phyloP scores from a whole-genome alignment of 2,797 vertebrate species.

The Eulemur mongoz region DNA sequence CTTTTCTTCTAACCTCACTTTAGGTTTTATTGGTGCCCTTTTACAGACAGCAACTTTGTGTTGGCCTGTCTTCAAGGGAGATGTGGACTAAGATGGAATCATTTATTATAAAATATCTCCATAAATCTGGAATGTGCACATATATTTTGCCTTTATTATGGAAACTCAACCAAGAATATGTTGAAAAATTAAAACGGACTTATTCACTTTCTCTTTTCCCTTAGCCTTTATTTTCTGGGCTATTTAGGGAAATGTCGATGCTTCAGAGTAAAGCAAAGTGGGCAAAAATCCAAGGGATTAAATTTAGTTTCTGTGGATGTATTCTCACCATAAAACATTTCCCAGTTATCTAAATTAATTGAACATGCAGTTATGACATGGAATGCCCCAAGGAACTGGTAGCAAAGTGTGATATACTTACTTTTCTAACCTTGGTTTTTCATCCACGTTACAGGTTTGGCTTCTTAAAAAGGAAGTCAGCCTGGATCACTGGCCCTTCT shows the following conservation, averaged over 20 bases:
- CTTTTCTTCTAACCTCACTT: constrained; percentile 19
- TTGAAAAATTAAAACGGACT: constrained; percentile 66
- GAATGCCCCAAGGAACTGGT: constrained; percentile 29
- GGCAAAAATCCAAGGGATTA: constrained; percentile 66
- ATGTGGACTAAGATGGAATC: not conserved
- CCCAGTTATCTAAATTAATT: constrained; percentile 67
- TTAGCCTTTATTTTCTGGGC: constrained; percentile 52
- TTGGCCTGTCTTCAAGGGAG: constrained; percentile 9
- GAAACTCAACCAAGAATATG: constrained; percentile 60
- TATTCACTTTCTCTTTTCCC: constrained; percentile 61
- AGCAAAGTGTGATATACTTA: constrained; percentile 40
- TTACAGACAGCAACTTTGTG: constrained; percentile 43
- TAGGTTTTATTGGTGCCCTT: constrained; percentile 28
- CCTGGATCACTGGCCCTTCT: constrained; percentile 12
- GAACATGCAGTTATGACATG: constrained; percentile 47
- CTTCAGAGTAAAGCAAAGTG: constrained; percentile 65
- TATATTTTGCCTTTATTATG: constrained; percentile 48
- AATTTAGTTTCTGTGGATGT: constrained; percentile 66
- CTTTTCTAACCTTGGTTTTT: constrained; percentile 41
- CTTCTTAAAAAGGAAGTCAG: constrained; percentile 40
- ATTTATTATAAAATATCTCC: constrained; percentile 40
- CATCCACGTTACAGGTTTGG: not conserved
- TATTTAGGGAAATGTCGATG: constrained; percentile 68
- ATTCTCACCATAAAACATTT: constrained; percentile 59
- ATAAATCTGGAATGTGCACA: constrained; percentile 30